Conservation (phyloP, 1,140 invertebrate genomes). For the Ephestia elutella region DNA sequence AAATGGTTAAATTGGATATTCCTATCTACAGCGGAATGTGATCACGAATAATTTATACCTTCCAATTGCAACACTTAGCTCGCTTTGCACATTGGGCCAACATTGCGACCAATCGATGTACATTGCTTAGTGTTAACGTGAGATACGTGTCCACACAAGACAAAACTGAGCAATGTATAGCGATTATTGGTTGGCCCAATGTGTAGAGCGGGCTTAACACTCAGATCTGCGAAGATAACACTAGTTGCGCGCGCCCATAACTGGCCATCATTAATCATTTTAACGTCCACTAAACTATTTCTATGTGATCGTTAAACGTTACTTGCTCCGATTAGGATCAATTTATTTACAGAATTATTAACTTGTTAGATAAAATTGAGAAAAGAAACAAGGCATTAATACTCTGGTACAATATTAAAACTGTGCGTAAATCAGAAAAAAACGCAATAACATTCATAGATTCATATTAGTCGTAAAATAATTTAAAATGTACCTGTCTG, state of each 20-base stretch:
- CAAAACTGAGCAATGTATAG: no score
- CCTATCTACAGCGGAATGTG: not conserved
- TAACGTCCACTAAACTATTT: constrained; percentile 1
- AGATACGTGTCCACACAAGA: no score
- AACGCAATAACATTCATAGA: no score
- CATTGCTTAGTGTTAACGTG: no score
- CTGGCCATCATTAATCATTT: not conserved
- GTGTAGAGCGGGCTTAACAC: not conserved
- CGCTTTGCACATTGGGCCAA: not conserved
- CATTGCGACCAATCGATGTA: no score
- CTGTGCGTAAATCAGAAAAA: no score
- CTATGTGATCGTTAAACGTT: not conserved
- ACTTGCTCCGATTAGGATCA: not conserved
- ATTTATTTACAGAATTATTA: not conserved
- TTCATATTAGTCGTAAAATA: no score
- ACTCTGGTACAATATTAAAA: no score
- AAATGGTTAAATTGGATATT: not conserved
- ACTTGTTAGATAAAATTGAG: not conserved
- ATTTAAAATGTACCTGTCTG: no score
- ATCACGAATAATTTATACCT: not conserved
- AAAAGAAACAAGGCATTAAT: not conserved
- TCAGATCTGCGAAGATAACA: not conserved
- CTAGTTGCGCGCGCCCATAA: not conserved
- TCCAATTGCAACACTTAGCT: not conserved
- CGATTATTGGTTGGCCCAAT: no score